These are phyloP conservation scores for Syngnathus scovelli DNA, from an alignment of 2,113 vertebrate species.

Conservation along the genomic window DNA sequence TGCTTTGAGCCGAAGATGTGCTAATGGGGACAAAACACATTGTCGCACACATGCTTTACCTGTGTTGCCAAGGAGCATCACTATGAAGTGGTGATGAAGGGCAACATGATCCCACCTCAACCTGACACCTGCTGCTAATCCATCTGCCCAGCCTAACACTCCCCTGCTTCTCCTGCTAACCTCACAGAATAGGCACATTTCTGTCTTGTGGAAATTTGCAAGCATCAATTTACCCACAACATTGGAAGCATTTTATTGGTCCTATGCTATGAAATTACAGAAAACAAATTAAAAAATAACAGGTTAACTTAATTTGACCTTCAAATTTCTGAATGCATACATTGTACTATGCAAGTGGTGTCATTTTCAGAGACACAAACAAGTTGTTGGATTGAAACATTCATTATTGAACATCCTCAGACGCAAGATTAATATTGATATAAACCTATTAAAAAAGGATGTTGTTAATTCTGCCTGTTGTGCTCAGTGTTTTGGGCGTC, in stretches of 20 bases:
- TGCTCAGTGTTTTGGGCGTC: conserved; percentile 6
- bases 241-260: too few relatives aligned
- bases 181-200: conserved; percentile 7
- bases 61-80: conserved; percentile 86
- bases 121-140: conserved; percentile 89
- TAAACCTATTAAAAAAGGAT: conserved; percentile 27
- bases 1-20: conserved; percentile 55
- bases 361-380: conserved; percentile 16
- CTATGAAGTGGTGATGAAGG: conserved; percentile 77
- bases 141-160: conserved; percentile 77
- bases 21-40: conserved; percentile 83
- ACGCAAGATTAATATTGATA: conserved; percentile 44
- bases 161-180: conserved; percentile 29
- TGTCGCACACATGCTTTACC: conserved; percentile 81
- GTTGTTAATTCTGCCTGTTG: conserved; percentile 32
- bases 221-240: background rate
- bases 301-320: too few relatives aligned
- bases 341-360: background rate
- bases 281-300: too few relatives aligned
- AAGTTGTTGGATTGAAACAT: conserved; percentile 30
- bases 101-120: conserved; percentile 77
- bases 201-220: background rate
- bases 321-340: too few relatives aligned
- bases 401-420: conserved; percentile 27
- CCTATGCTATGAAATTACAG: too few relatives aligned